Evolutionary conservation across 2,797 vertebrate species (phyloP), one percentile per base, ranked within the genome.

Genomic region (Bovichtus diacanthus): DNA sequence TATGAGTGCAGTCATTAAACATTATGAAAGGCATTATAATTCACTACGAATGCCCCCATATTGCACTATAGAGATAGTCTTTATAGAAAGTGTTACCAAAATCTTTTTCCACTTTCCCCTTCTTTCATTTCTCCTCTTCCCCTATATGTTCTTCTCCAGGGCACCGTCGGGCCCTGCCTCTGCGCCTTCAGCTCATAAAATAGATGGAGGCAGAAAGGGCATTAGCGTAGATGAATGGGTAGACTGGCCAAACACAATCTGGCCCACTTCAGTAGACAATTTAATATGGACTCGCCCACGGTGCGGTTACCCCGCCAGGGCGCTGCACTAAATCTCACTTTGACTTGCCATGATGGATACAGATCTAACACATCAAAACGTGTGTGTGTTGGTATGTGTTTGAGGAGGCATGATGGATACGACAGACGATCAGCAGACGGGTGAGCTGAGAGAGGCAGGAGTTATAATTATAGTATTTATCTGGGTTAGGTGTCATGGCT

Each of bases 391-490:
- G 2, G 61, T 65, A 1, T 55, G 62, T 79, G 85, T 81, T 68
- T 89, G 81, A 80, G 82, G 62, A 59, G 78, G 70, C 69, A 82
- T 91, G 91, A 93, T 91, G 86, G 88, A 92, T 93, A 84, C 16
- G 78, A 73, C 80, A 89, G 87, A 46, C 63, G 23, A 91, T 87
- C 54, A 38, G 78, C 85, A 90, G 86, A 84, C 50, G 76, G 86
- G 79, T 92, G 90, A 91, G 76, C 84, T 68, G 88, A 84, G 88
- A 92, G 83, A 92, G 81, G 85, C 91, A 87, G 83, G 66, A 81
- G 74, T 78, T 84, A 86, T 93, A 90, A 93, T 93, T 90, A 91
- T 71, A 83, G 90, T 88, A 93, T 94, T 92, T 92, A 93, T 93
- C 92, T 92, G 85, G 83, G 88, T 93, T 90, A 90, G 78, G 87